Conservation (phyloP, 2,888 invertebrate species). For the Spisula solida region DNA sequence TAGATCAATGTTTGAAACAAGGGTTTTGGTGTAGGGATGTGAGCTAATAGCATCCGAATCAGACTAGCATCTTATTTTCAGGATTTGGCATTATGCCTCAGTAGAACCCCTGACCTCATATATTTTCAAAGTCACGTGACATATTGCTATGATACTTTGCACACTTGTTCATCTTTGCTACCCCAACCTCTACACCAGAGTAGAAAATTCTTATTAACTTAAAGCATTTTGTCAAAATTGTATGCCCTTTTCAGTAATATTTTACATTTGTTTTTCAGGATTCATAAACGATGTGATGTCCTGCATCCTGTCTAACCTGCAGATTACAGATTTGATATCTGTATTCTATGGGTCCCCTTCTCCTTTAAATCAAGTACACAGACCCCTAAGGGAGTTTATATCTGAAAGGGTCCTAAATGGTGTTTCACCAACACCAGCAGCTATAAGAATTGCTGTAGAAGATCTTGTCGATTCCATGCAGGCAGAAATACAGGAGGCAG, state of each 20-base stretch:
- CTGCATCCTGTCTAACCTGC: constrained; percentile 85
- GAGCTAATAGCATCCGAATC: too few relatives aligned
- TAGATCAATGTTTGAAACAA: too few relatives aligned
- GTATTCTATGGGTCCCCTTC: constrained; percentile 87
- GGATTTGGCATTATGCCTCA: too few relatives aligned
- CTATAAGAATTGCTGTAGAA: constrained; percentile 88
- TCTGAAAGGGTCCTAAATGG: constrained; percentile 88
- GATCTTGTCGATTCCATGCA: constrained; percentile 88
- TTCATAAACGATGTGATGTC: constrained; percentile 84
- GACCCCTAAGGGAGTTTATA: constrained; percentile 88
- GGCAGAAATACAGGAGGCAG: constrained; percentile 87
- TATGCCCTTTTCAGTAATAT: not conserved
- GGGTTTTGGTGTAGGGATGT: too few relatives aligned
- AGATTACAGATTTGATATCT: constrained; percentile 87
- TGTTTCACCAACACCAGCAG: constrained; percentile 86
- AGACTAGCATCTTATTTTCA: too few relatives aligned
- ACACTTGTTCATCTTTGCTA: too few relatives aligned
- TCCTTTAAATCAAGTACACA: constrained; percentile 88
- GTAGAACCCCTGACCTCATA: too few relatives aligned
- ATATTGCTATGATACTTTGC: too few relatives aligned
- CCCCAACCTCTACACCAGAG: too few relatives aligned
- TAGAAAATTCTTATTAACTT: too few relatives aligned
- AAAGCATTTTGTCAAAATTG: too few relatives aligned
- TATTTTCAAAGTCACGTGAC: too few relatives aligned
- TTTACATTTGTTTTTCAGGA: constrained; percentile 73